Conservation (phyloP, 1,140 invertebrate species). For the Bombus ignitus region DNA sequence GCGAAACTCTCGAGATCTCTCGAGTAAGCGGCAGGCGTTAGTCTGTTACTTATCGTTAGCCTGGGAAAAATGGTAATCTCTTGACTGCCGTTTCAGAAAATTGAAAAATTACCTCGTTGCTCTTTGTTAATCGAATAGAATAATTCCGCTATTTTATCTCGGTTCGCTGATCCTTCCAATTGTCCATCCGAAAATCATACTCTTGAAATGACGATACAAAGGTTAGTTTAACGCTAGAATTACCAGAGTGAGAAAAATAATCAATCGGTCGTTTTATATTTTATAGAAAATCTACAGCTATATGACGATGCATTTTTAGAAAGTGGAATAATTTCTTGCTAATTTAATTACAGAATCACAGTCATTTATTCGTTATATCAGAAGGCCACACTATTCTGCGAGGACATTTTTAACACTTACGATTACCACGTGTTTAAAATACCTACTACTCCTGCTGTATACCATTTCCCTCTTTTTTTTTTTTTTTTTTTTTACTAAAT, state of each 20-base stretch:
- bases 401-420: no score
- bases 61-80: slow-evolving; percentile 20
- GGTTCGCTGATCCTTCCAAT: neutral
- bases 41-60: slow-evolving; percentile 28
- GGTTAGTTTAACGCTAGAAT: neutral
- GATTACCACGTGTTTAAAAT: no score
- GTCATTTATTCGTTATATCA: no score
- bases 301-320: no score
- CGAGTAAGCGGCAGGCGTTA: slow-evolving; percentile 23
- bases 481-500: no score
- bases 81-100: slow-evolving; percentile 9
- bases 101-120: slow-evolving; percentile 25
- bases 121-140: neutral
- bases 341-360: no score
- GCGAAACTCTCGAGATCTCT: slow-evolving; percentile 47
- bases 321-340: no score
- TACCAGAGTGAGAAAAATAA: no score
- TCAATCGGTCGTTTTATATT: no score
- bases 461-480: accelerated
- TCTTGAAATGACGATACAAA: neutral
- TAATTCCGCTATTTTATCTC: neutral
- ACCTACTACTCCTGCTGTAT: no score
- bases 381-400: no score
- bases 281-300: no score
- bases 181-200: neutral